phyloP scores from a whole-genome alignment of 2,888 invertebrate genomes.

The Drosophila melanocephala region DNA sequence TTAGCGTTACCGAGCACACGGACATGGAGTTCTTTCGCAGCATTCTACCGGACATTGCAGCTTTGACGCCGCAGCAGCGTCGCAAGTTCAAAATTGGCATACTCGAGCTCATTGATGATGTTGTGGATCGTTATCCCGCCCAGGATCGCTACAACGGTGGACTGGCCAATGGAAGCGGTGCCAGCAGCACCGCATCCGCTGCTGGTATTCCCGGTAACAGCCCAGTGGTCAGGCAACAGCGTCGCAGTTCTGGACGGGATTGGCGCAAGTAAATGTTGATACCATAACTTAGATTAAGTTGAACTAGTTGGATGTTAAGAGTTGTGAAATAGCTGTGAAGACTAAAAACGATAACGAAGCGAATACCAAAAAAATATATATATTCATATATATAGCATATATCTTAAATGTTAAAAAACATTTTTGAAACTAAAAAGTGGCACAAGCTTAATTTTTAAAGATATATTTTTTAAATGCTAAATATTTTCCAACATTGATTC shows the following conservation, averaged over 20 bases:
- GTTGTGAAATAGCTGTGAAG: constrained; percentile 20
- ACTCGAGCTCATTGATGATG: constrained; percentile 86
- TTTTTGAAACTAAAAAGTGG: background rate
- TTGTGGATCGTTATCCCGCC: constrained; percentile 82
- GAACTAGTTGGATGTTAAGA: constrained; percentile 17
- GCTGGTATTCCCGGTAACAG: constrained; percentile 19
- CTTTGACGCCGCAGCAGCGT: constrained; percentile 86
- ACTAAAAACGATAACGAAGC: background rate
- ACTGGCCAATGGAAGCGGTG: constrained; percentile 34
- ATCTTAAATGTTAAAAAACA: background rate
- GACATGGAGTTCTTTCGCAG: constrained; percentile 87
- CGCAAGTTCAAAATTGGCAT: constrained; percentile 87
- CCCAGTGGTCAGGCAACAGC: constrained; percentile 33
- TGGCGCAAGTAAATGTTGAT: constrained; percentile 68
- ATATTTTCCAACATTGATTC: background rate
- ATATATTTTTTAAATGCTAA: background rate
- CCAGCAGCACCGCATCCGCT: constrained; percentile 13
- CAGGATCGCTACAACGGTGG: constrained; percentile 60
- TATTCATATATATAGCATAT: background rate
- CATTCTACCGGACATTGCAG: constrained; percentile 86
- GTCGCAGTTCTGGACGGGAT: constrained; percentile 70
- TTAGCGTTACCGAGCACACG: constrained; percentile 72
- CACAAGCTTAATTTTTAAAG: background rate
- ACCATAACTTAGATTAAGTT: constrained; percentile 11
- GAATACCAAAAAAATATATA: constrained; percentile 16